A percentile compares a stretch with the other conserved stretches of the same genome.
phyloP scores from a whole-genome alignment of 2,113 vertebrate genomes.

The Phoxinus phoxinus region DNA sequence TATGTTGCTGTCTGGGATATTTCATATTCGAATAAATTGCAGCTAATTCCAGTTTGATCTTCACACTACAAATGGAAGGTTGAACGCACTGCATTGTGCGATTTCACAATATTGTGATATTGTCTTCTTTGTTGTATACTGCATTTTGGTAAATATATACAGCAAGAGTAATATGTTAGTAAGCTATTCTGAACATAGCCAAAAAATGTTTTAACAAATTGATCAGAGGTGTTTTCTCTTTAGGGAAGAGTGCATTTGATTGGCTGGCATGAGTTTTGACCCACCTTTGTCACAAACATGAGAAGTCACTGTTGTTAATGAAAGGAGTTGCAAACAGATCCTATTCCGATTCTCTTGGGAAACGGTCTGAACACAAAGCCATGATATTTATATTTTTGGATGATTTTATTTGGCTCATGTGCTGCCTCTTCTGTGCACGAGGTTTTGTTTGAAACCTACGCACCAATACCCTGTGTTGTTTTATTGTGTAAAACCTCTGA shows the following conservation, averaged over 20 bases:
- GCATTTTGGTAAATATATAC: neutral
- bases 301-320: constrained; percentile 51
- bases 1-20: neutral
- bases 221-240: neutral
- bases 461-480: constrained; percentile 56
- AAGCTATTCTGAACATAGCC: neutral
- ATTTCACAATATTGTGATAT: neutral
- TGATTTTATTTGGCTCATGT: constrained; percentile 65
- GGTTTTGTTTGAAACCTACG: constrained; percentile 67
- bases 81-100: neutral
- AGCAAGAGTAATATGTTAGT: neutral
- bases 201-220: neutral
- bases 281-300: constrained; percentile 35
- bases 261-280: constrained; percentile 18
- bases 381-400: constrained; percentile 40
- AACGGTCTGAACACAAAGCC: constrained; percentile 70
- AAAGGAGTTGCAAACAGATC: constrained; percentile 55
- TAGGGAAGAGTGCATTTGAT: constrained; percentile 6
- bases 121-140: neutral
- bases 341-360: constrained; percentile 67
- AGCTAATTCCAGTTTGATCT: neutral
- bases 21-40: neutral
- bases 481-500: constrained; percentile 63
- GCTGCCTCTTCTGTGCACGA: constrained; percentile 67
- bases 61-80: neutral